These are phyloP conservation scores for Hyalella azteca DNA, from an alignment of 2,888 invertebrate species.

Conservation along the genomic window DNA sequence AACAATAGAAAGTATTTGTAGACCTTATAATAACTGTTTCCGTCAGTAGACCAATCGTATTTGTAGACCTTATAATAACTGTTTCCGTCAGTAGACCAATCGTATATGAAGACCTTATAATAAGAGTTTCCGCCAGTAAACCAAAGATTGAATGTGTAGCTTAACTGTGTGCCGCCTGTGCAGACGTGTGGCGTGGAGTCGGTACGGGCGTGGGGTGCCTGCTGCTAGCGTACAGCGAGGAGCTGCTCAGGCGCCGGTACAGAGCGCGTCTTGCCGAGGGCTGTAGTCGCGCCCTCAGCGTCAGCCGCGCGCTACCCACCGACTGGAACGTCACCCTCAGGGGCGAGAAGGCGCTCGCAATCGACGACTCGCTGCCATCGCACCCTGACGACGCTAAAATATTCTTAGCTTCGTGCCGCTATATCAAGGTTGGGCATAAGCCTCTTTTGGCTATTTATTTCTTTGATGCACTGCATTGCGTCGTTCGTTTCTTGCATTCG, in stretches of 20 bases:
- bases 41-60: too few species aligned
- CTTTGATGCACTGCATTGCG: too few species aligned
- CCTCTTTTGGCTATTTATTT: not conserved
- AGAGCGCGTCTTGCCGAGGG: not conserved
- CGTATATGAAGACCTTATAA: too few species aligned
- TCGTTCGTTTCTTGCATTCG: too few species aligned
- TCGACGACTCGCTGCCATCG: not conserved
- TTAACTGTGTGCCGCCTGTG: not conserved
- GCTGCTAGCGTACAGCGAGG: conserved; percentile 21
- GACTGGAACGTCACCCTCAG: not conserved
- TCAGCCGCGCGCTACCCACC: not conserved
- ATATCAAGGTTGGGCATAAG: not conserved
- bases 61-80: too few species aligned
- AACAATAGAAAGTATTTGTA: too few species aligned
- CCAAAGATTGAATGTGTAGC: not conserved
- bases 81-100: too few species aligned
- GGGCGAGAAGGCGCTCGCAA: not conserved
- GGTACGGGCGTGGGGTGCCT: not conserved
- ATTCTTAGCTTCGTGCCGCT: not conserved
- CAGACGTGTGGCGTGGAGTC: not conserved
- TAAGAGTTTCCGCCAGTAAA: too few species aligned
- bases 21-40: too few species aligned
- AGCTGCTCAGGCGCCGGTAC: conserved; percentile 11
- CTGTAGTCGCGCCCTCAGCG: not conserved
- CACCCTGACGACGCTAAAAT: conserved; percentile 12